Percentiles rank a stretch among this genome's conserved stretches.
phyloP scores from a whole-genome alignment of 2,113 vertebrate genomes.

The Anhinga rufa region DNA sequence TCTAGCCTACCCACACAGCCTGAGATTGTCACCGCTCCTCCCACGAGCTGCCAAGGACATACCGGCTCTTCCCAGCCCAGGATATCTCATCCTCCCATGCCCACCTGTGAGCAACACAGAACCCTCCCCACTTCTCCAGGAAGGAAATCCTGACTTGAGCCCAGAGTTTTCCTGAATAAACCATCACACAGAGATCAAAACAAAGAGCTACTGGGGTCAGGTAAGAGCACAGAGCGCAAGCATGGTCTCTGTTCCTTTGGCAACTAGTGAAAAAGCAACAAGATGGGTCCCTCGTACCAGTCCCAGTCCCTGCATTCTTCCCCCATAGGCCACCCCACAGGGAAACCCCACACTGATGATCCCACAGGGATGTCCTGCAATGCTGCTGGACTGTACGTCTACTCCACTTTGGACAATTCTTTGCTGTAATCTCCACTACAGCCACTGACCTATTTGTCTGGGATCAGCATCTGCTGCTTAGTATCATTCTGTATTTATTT shows the following conservation, averaged over 20 bases:
- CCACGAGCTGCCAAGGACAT: background rate
- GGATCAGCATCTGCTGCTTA: background rate
- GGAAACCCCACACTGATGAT: background rate
- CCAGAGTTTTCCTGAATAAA: background rate
- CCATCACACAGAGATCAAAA: background rate
- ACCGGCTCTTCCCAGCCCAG: fast-evolving
- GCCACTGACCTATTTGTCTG: constrained; percentile 18
- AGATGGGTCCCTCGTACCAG: too few species aligned
- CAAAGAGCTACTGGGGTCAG: background rate
- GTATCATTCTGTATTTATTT: background rate
- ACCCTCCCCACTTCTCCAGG: background rate
- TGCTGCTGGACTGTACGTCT: background rate
- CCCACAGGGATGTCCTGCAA: background rate
- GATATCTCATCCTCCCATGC: background rate
- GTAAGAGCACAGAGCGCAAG: background rate
- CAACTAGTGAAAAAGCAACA: background rate
- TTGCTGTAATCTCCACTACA: background rate
- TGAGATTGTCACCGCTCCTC: background rate
- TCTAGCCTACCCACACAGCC: background rate
- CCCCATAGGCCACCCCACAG: fast-evolving
- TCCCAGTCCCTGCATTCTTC: background rate
- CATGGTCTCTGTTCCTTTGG: background rate
- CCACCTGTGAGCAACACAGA: background rate
- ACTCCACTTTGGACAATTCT: background rate
- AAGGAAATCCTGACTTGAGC: background rate